Conservation (phyloP, 2,888 invertebrate genomes). For the Quadroppia sp. region DNA sequence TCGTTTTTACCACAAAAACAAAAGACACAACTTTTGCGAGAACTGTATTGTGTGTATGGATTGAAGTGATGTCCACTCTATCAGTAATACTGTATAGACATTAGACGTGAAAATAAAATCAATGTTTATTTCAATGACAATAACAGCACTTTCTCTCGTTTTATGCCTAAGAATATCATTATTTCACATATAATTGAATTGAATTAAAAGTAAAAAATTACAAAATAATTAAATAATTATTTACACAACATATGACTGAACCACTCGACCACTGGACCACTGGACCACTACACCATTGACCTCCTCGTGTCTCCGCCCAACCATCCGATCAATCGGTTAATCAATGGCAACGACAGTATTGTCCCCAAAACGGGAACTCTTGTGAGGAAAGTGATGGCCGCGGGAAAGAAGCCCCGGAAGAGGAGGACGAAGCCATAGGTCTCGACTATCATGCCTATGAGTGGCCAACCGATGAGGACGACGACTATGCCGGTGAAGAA, state of each 20-base stretch:
- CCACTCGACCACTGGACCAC: too few relatives aligned
- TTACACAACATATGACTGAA: too few relatives aligned
- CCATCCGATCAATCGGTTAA: conserved; percentile 62
- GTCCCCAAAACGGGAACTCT: conserved; percentile 87
- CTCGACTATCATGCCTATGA: conserved; percentile 94
- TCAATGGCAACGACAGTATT: conserved; percentile 79
- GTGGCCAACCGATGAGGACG: conserved; percentile 90
- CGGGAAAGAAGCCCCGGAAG: conserved; percentile 89
- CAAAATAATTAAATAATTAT: too few relatives aligned
- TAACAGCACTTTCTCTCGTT: too few relatives aligned
- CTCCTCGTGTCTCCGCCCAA: conserved; percentile 35
- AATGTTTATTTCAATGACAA: too few relatives aligned
- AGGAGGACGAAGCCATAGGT: conserved; percentile 83
- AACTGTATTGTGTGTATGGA: conserved; percentile 49
- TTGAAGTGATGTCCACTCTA: too few relatives aligned
- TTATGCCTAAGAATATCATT: too few relatives aligned
- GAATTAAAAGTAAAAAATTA: too few relatives aligned
- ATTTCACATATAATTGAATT: too few relatives aligned
- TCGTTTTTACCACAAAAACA: conserved; percentile 56
- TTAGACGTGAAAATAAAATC: too few relatives aligned
- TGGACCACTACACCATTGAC: conserved; percentile 38
- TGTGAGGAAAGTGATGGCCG: conserved; percentile 88
- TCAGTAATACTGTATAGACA: too few relatives aligned
- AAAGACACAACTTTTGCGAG: conserved; percentile 53
- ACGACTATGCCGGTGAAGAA: conserved; percentile 90